Conservation (phyloP, 2,113 vertebrate species). For the Egretta garzetta region DNA sequence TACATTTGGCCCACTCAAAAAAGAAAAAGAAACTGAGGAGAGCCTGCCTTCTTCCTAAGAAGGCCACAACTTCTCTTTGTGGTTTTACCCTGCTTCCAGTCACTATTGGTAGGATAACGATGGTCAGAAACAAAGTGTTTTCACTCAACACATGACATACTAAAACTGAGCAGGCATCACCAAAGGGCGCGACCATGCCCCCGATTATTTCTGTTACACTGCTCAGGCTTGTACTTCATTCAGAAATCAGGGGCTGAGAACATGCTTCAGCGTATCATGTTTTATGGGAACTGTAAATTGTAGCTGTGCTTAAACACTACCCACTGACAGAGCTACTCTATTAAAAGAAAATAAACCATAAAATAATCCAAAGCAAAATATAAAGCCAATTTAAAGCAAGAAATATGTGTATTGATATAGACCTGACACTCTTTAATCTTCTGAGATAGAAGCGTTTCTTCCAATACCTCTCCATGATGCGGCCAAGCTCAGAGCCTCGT, state of each 20-base stretch:
- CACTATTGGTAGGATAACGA: rapidly evolving
- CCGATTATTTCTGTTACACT: neutral
- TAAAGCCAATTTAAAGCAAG: neutral
- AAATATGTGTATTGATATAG: neutral
- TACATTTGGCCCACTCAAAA: neutral
- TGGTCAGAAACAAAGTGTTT: neutral
- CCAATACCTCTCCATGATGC: neutral
- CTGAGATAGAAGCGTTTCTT: neutral
- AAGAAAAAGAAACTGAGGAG: neutral
- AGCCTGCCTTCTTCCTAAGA: neutral
- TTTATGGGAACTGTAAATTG: neutral
- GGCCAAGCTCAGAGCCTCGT: neutral
- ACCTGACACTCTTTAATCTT: neutral
- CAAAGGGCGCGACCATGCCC: neutral
- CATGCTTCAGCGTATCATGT: neutral
- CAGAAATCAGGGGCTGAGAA: neutral
- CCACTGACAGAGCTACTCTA: neutral
- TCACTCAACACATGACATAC: neutral
- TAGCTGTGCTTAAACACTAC: neutral
- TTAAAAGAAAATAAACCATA: neutral
- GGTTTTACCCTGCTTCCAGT: neutral
- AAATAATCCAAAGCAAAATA: conserved; percentile 11
- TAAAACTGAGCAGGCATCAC: neutral
- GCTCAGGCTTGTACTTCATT: neutral
- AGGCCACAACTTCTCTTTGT: neutral